Evolutionary conservation across 2,113 vertebrate species (phyloP).

Genomic region (Rhizomys pruinosus): DNA sequence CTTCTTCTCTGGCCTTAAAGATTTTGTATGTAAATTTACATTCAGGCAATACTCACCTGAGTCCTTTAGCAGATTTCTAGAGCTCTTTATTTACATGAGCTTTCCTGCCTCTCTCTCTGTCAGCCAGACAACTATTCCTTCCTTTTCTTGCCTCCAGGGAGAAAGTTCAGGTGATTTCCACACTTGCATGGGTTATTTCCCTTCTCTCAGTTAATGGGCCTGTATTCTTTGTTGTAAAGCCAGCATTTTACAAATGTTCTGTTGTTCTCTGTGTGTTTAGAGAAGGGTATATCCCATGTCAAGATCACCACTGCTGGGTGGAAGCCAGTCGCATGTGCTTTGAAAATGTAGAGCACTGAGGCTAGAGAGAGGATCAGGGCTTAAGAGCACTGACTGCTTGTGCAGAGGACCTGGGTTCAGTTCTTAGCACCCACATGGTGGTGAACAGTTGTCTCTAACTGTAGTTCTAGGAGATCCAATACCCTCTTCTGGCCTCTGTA

Average conservation of each 20-base stretch:
- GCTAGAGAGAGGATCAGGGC: too few species aligned
- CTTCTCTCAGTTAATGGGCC: not conserved
- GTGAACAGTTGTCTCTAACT: too few species aligned
- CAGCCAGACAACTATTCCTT: not conserved
- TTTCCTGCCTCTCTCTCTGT: not conserved
- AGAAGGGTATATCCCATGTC: not conserved
- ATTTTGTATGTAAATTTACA: not conserved
- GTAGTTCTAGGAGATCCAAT: too few species aligned
- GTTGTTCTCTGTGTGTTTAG: not conserved
- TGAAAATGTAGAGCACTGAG: not conserved
- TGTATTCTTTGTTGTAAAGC: not conserved
- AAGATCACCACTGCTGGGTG: not conserved
- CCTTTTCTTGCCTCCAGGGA: not conserved
- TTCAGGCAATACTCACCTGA: not conserved
- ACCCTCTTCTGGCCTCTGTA: too few species aligned
- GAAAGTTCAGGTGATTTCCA: not conserved
- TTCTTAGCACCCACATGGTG: too few species aligned
- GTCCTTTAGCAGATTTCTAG: not conserved
- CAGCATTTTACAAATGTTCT: not conserved
- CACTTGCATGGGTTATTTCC: too few species aligned
- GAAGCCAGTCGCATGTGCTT: not conserved
- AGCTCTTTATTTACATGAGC: not conserved
- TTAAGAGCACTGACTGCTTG: too few species aligned
- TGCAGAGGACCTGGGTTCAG: too few species aligned
- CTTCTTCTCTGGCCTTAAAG: not conserved